These are phyloP conservation scores for Crotalus tigris DNA, from an alignment of 2,113 vertebrate species.

Conservation along the genomic window DNA sequence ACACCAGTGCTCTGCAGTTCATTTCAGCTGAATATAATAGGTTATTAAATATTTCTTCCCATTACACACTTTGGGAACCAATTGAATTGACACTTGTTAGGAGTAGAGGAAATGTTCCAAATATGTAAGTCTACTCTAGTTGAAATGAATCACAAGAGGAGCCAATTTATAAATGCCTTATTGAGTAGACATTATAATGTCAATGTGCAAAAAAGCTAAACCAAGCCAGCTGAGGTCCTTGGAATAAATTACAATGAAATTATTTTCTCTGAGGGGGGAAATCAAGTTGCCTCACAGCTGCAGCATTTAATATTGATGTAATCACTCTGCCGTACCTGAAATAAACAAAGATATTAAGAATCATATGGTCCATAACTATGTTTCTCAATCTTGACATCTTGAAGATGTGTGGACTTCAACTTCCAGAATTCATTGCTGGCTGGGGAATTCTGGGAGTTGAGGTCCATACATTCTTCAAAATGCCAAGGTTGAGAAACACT, in stretches of 20 bases:
- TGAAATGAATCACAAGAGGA: slow-evolving; percentile 25
- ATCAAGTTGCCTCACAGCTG: neutral
- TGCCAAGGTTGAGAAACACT: neutral
- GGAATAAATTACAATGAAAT: slow-evolving; percentile 20
- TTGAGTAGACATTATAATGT: neutral
- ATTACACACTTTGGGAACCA: neutral
- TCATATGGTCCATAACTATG: neutral
- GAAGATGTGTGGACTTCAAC: neutral
- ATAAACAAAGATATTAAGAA: slow-evolving; percentile 3
- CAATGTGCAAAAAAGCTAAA: slow-evolving; percentile 21
- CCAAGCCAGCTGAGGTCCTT: slow-evolving; percentile 5
- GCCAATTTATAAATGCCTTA: slow-evolving; percentile 25
- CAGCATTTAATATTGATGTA: slow-evolving; percentile 25
- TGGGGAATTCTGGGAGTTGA: neutral
- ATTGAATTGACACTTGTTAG: slow-evolving; percentile 11
- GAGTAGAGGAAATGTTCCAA: slow-evolving; percentile 22
- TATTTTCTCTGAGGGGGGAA: slow-evolving; percentile 1
- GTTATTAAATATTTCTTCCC: neutral
- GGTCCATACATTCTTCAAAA: neutral
- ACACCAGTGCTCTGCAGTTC: neutral
- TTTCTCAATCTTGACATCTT: neutral
- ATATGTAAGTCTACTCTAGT: neutral
- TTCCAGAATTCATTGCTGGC: neutral
- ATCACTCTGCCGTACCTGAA: neutral
- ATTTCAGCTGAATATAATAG: neutral